A percentile compares a stretch with the other conserved stretches of the same genome.
Conservation (phyloP, 2,888 invertebrate species). For the Phasia obesa region DNA sequence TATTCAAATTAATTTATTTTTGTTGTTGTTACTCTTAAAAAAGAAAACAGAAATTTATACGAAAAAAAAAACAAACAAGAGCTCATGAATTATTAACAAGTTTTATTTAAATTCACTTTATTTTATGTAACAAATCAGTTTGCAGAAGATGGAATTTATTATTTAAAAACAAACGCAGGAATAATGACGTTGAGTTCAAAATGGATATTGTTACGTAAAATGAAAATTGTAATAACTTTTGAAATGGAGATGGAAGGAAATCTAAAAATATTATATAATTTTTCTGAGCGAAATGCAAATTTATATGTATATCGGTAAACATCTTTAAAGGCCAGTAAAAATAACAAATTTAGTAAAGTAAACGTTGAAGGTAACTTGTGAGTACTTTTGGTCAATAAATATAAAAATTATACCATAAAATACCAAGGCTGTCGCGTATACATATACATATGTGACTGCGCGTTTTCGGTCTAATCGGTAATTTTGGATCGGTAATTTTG, state of each 20-base stretch:
- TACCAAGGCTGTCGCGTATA: too few relatives aligned
- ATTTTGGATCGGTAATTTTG: too few relatives aligned
- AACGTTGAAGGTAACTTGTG: too few relatives aligned
- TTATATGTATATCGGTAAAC: too few relatives aligned
- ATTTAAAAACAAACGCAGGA: background rate
- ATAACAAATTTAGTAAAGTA: too few relatives aligned
- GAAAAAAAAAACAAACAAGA: conserved; percentile 10
- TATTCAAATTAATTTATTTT: conserved; percentile 26
- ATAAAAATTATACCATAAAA: too few relatives aligned
- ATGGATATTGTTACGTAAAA: background rate
- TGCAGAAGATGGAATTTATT: background rate
- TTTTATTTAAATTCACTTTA: conserved; percentile 23
- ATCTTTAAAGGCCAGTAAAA: too few relatives aligned
- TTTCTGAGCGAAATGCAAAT: background rate
- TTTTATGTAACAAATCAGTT: conserved; percentile 7
- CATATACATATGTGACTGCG: too few relatives aligned
- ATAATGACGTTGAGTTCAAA: conserved; percentile 1
- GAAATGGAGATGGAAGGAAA: background rate
- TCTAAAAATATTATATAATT: background rate
- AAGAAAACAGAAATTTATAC: background rate
- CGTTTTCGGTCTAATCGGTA: too few relatives aligned
- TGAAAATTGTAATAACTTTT: background rate
- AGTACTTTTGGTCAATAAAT: too few relatives aligned
- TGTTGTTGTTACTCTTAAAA: background rate
- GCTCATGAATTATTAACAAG: conserved; percentile 48